phyloP scores from a whole-genome alignment of 2,888 invertebrate genomes.

The Eudasyphora cyanicolor region DNA sequence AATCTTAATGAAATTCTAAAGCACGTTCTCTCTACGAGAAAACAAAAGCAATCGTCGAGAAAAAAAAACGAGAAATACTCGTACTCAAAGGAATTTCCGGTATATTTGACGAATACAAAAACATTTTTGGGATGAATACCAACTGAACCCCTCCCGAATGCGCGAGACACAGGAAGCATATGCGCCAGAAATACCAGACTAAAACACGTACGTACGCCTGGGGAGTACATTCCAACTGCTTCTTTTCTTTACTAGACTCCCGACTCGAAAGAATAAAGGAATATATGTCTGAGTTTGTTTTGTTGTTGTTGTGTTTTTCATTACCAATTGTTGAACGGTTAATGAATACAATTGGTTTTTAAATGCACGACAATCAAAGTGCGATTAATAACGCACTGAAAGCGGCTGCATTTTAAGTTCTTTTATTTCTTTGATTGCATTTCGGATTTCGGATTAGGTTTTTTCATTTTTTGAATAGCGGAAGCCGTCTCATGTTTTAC shows the following conservation, averaged over 20 bases:
- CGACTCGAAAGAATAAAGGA: not conserved
- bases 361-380: constrained; percentile 66
- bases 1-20: constrained; percentile 55
- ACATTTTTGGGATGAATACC: not conserved
- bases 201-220: constrained; percentile 55
- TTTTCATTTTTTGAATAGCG: constrained; percentile 10
- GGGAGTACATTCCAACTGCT: no score
- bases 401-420: constrained; percentile 53
- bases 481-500: constrained; percentile 39
- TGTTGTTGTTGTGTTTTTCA: constrained; percentile 3
- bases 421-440: no score
- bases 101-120: constrained; percentile 46
- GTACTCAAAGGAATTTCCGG: constrained; percentile 68
- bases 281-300: not conserved
- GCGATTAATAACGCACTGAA: constrained; percentile 62
- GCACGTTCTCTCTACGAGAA: constrained; percentile 55
- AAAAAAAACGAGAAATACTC: constrained; percentile 49
- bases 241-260: not conserved
- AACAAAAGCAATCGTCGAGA: not conserved
- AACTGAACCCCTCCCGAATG: not conserved
- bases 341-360: constrained; percentile 62
- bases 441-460: no score
- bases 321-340: constrained; percentile 51
- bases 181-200: constrained; percentile 65
- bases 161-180: constrained; percentile 67